Base-by-base conservation (phyloP, 2,797 vertebrate species). In the Mormyrus proboscirostris region DNA sequence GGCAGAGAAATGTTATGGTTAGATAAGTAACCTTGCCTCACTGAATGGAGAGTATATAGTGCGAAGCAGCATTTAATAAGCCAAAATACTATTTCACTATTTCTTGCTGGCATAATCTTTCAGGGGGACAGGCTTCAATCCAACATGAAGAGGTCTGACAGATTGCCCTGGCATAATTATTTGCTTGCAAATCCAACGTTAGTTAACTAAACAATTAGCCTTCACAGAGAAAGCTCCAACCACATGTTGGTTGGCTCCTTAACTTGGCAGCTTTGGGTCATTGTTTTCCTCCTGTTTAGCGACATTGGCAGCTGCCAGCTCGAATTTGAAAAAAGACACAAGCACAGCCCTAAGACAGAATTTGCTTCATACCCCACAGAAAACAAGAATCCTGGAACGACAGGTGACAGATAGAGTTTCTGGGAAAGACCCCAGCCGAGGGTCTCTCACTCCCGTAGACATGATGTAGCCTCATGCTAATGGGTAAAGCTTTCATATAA, bases 1-100 rank as follows among this genome's bases (percentile, higher is more conserved):
- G 82, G 49, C 87, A 14, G 19, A 8, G 10, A 65, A 50, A 88
- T 47, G 38, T 33, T 65, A 69, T 38, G 87, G 57, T 69, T 65
- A 88, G 86, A 29, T 88, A 88, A 87, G 86, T 87, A 87, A 41
- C 59, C 87, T 88, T 65, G 87, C 55, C 41, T 69, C 55, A 65
- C n/a, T 65, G 57, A 65, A 47, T 69, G 41, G 49, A 50, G 87
- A 22, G 86, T 22, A 59, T n/a, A 87, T 33, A 33, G 85, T 19
- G 53, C n/a, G 29, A 41, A 53, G 9, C 86, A 88, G 16, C 3
- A 5, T 47, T 88, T 65, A 44, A 50, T 88, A 65, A 47, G n/a
- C 33, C 22, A 19, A 41, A 49, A 88, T 33, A 38, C 29, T 38
- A n/a, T 57, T 57, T 87, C 33, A 85, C 51, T 8, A 38, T 57